Base-by-base conservation (phyloP, 2,888 invertebrate species). In the Latheticus oryzae region DNA sequence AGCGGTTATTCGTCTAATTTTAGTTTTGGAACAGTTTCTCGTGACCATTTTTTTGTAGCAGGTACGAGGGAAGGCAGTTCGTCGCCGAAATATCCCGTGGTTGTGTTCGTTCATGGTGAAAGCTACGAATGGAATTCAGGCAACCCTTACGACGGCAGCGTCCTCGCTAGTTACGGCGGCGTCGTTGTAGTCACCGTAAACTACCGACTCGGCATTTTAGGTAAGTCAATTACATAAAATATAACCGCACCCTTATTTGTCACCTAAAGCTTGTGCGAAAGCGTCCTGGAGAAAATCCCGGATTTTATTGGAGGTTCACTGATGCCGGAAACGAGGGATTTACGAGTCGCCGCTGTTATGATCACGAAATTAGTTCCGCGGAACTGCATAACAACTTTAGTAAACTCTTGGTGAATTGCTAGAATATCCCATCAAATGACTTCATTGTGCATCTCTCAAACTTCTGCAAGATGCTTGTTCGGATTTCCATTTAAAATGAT, bases 71-170 rank as follows among this genome's bases (percentile, higher is more conserved):
- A 77, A 68, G 75, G 78, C 66, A 70, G 79, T 57, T 37, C 48
- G 7, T 78, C 80, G 59, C 79, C 80, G 64, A 86, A 87, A 73
- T 91, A 89, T 77, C 95, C 96, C 11, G 96, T 97, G 53, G 85
- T 97, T 78, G 94, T 97, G 47, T 95, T 95, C 82, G 91, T 97
- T 58, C 97, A 97, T 75, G 97, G 97, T 15, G 89, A 91, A 78
- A 95, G 95, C 71, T 97, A 95, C 81, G 96, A 97, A 77, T 97
- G 96, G 92, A 96, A 96, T 77, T 94, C 96, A 33, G 98, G 98
- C 47, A 98, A 97, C 81, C 94, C 97, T 0, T 98, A 97, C 82
- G 98, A 99, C 76, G 98, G 96, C 47, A 91, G 93, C 48, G 94
- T 97, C 19, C 84, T 99, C 62, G 93, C 98, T 23, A 94, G 96